These are phyloP conservation scores for Anser cygnoides DNA, from an alignment of 2,113 vertebrate genomes.

Conservation along the genomic window DNA sequence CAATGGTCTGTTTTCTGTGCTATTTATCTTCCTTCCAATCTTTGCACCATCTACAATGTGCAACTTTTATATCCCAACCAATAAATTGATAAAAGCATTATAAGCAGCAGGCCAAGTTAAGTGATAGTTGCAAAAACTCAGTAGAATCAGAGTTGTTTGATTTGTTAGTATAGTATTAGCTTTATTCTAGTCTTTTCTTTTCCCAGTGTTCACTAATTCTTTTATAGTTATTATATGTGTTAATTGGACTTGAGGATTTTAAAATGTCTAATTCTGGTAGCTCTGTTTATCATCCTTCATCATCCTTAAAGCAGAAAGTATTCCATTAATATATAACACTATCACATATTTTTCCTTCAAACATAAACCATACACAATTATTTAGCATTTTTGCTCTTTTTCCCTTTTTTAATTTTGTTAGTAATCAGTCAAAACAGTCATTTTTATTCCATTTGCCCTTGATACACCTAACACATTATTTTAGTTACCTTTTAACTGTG, in stretches of 20 bases:
- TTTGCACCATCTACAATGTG: background rate
- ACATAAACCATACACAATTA: background rate
- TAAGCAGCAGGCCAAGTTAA: background rate
- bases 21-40: slow-evolving; percentile 26
- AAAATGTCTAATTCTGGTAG: background rate
- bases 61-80: background rate
- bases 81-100: background rate
- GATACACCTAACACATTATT: background rate
- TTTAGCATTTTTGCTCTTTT: background rate
- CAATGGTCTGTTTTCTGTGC: background rate
- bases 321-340: background rate
- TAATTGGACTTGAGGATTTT: slow-evolving; percentile 12
- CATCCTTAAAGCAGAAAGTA: background rate
- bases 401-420: background rate
- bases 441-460: background rate
- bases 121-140: background rate
- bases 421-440: background rate
- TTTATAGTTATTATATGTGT: background rate
- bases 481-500: background rate
- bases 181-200: background rate
- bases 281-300: background rate
- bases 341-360: background rate
- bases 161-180: background rate
- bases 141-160: background rate
- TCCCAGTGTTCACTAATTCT: background rate